Percentiles rank a stretch among this genome's conserved stretches.
These are phyloP conservation scores for Idris sp. DNA, from an alignment of 1,140 invertebrate genomes.

Conservation along the genomic window DNA sequence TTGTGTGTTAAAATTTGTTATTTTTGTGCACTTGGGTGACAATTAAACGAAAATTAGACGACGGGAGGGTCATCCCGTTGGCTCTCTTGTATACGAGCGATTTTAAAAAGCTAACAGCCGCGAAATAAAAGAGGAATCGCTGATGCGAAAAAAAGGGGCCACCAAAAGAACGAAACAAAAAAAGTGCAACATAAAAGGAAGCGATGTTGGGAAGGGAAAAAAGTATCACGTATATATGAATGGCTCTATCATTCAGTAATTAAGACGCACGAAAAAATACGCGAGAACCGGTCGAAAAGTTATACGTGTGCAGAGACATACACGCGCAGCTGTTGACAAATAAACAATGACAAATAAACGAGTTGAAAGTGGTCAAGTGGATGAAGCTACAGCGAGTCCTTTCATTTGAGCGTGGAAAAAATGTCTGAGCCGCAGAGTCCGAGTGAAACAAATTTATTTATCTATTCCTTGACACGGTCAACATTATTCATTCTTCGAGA, in stretches of 20 bases:
- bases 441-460: constrained; percentile 41
- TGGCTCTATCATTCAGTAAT: constrained; percentile 75
- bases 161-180: constrained; percentile 23
- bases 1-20: constrained; percentile 29
- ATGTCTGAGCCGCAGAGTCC: constrained; percentile 7
- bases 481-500: constrained; percentile 38
- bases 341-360: constrained; percentile 70
- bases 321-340: constrained; percentile 68
- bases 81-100: constrained; percentile 33
- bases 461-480: constrained; percentile 23
- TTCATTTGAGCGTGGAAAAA: constrained; percentile 35
- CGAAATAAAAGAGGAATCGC: constrained; percentile 43
- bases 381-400: constrained; percentile 60
- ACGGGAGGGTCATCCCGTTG: constrained; percentile 32
- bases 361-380: constrained; percentile 70
- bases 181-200: constrained; percentile 49
- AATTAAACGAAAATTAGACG: constrained; percentile 57
- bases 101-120: constrained; percentile 56
- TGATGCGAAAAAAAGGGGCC: constrained; percentile 34
- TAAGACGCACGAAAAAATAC: constrained; percentile 70
- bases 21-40: constrained; percentile 45
- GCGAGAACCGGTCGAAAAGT: constrained; percentile 61
- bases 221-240: too few species aligned
- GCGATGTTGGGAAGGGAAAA: constrained; percentile 34
- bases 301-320: too few species aligned